Percentiles rank a stretch among this genome's conserved stretches.
Conservation (phyloP, 2,888 invertebrate genomes). For the Therioaphis trifolii region DNA sequence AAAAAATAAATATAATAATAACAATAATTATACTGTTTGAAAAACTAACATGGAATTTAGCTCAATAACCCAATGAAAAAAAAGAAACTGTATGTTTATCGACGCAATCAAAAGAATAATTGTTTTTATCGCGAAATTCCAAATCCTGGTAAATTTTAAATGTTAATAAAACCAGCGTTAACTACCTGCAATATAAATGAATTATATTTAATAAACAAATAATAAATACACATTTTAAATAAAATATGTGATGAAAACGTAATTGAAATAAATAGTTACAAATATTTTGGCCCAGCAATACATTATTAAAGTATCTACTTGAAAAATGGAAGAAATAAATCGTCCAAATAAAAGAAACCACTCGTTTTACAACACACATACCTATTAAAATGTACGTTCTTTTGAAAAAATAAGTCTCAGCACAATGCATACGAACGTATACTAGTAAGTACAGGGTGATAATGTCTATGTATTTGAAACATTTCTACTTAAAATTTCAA, state of each 20-base stretch:
- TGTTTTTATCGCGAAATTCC: background rate
- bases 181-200: too few relatives aligned
- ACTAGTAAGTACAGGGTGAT: background rate
- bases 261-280: background rate
- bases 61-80: background rate
- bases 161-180: too few relatives aligned
- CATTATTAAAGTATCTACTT: constrained; percentile 26
- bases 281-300: background rate
- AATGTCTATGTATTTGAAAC: background rate
- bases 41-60: constrained; percentile 6
- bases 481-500: background rate
- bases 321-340: constrained; percentile 28
- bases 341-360: constrained; percentile 3
- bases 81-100: background rate
- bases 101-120: constrained; percentile 2
- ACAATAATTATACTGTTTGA: background rate
- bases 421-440: too few relatives aligned
- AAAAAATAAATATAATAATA: too few relatives aligned
- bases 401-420: background rate
- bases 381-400: background rate
- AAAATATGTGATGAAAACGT: too few relatives aligned
- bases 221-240: background rate
- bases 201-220: background rate
- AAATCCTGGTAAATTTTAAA: too few relatives aligned
- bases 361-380: background rate